phyloP scores from a whole-genome alignment of 2,797 vertebrate species.

The Anomalospiza imberbis region DNA sequence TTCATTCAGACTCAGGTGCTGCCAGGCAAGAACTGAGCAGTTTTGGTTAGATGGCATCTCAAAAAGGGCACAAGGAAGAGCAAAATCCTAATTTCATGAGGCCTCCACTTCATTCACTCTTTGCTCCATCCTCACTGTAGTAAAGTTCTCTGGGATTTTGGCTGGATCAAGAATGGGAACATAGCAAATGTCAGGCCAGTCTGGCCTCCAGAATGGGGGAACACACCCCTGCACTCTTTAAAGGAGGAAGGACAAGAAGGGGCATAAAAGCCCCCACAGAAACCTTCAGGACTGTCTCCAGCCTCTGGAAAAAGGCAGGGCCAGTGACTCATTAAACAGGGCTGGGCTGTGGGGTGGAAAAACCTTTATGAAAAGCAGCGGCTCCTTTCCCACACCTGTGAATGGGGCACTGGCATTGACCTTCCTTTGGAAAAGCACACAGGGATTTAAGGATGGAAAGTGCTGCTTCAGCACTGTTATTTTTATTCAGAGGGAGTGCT shows the following conservation, averaged over 20 bases:
- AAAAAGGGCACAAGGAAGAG: background rate
- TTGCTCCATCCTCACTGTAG: background rate
- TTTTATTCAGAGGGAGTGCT: slow-evolving; percentile 1
- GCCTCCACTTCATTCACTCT: background rate
- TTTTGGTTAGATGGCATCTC: background rate
- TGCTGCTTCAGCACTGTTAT: slow-evolving; percentile 30
- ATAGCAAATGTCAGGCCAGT: background rate
- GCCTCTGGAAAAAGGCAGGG: background rate
- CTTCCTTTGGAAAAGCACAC: slow-evolving; percentile 5
- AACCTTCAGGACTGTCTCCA: background rate
- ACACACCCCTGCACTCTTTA: background rate
- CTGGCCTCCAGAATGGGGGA: background rate
- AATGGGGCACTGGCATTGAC: background rate
- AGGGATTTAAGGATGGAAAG: background rate
- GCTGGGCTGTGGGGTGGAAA: background rate
- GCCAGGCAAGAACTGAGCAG: background rate
- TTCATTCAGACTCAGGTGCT: background rate
- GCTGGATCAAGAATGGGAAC: background rate
- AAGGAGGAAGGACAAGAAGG: background rate
- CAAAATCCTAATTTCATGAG: background rate
- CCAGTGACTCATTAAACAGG: background rate
- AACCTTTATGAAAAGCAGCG: background rate
- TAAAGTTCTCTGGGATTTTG: background rate
- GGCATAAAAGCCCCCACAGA: background rate
- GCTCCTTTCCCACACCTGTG: background rate